Evolutionary conservation across 2,888 invertebrate species (phyloP).

Genomic region (Shargacucullia verbasci): DNA sequence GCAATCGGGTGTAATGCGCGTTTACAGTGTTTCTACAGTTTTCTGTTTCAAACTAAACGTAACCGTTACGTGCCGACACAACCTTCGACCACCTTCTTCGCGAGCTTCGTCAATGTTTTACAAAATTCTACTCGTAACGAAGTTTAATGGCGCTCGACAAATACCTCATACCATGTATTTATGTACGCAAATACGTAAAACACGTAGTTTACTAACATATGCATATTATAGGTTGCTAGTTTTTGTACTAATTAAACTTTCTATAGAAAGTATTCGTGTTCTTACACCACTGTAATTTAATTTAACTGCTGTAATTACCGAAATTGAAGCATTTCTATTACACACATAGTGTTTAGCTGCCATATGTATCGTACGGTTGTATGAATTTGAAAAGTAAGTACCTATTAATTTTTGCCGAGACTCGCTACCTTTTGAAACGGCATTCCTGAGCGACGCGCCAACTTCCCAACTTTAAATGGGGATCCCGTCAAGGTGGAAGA

Average conservation of each 20-base stretch:
- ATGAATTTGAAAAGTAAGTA: constrained; percentile 34
- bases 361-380: constrained; percentile 41
- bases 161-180: constrained; percentile 54
- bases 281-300: constrained; percentile 55
- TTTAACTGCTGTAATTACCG: constrained; percentile 55
- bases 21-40: constrained; percentile 82
- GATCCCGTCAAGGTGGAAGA: constrained; percentile 55
- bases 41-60: constrained; percentile 70
- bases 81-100: constrained; percentile 56
- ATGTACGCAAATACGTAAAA: constrained; percentile 54
- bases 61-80: constrained; percentile 67
- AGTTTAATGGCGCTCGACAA: constrained; percentile 55
- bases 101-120: constrained; percentile 52
- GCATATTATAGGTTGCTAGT: constrained; percentile 56
- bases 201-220: constrained; percentile 53
- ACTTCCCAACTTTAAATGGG: constrained; percentile 52
- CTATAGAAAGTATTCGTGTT: constrained; percentile 61
- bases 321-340: constrained; percentile 57
- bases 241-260: constrained; percentile 55
- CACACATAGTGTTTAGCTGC: constrained; percentile 50
- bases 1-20: constrained; percentile 82
- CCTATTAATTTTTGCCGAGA: constrained; percentile 30
- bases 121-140: constrained; percentile 52
- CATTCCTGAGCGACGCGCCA: constrained; percentile 43
- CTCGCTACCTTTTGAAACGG: constrained; percentile 42